Percentiles rank a stretch among this genome's conserved stretches.
Evolutionary conservation across 2,113 vertebrate genomes (phyloP).

Genomic region (Chionis minor): DNA sequence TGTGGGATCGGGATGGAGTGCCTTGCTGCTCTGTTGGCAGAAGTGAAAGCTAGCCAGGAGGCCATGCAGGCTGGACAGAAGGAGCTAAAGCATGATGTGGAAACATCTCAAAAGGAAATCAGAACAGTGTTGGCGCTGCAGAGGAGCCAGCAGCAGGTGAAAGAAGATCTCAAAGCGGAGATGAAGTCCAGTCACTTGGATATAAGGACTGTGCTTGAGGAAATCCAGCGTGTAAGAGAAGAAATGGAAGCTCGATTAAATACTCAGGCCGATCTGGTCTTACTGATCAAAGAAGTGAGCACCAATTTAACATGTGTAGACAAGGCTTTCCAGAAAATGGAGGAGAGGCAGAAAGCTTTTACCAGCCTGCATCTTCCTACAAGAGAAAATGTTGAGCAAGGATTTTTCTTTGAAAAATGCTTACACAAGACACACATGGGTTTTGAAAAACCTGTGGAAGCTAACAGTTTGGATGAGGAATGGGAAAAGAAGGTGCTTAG

Average conservation of each 20-base stretch:
- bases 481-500: constrained; percentile 42
- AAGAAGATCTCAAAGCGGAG: constrained; percentile 56
- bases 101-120: constrained; percentile 46
- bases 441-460: constrained; percentile 37
- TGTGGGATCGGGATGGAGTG: neutral
- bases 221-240: constrained; percentile 61
- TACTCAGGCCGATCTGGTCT: constrained; percentile 54
- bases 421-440: neutral
- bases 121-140: constrained; percentile 35
- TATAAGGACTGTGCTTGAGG: constrained; percentile 59
- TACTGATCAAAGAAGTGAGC: constrained; percentile 68
- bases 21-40: constrained; percentile 22
- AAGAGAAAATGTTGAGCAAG: constrained; percentile 9
- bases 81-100: constrained; percentile 22
- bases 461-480: constrained; percentile 42
- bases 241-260: constrained; percentile 65
- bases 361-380: constrained; percentile 3
- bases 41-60: constrained; percentile 45
- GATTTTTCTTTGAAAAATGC: constrained; percentile 35
- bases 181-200: constrained; percentile 61
- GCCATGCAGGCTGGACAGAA: constrained; percentile 40
- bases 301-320: constrained; percentile 58
- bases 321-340: constrained; percentile 56
- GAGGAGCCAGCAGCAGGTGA: constrained; percentile 59
- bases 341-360: constrained; percentile 43